Percentiles rank a stretch among this genome's conserved stretches.
These are phyloP conservation scores for Rhabdomys dilectus DNA, from an alignment of 2,113 vertebrate genomes.

Conservation along the genomic window DNA sequence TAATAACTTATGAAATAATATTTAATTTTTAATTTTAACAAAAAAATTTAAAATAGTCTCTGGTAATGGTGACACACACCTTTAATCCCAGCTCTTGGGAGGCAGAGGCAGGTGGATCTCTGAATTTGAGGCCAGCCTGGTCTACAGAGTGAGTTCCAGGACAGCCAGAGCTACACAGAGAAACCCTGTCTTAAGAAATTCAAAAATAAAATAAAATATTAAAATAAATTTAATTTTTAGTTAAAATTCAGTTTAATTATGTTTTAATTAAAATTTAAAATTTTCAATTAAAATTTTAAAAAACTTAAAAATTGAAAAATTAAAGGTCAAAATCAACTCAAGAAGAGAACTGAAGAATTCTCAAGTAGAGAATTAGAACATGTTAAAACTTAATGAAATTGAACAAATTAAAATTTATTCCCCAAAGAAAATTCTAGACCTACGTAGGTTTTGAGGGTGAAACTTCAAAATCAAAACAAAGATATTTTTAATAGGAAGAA, in stretches of 20 bases:
- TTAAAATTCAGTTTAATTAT: not conserved
- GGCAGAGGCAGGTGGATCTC: no score
- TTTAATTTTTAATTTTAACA: not conserved
- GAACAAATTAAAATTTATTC: not conserved
- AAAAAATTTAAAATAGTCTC: no score
- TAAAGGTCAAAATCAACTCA: not conserved
- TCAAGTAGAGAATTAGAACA: not conserved
- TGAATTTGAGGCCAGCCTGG: no score
- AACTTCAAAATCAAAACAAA: not conserved
- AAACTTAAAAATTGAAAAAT: not conserved
- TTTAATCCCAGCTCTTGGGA: no score
- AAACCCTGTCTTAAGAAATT: no score
- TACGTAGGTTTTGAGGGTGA: not conserved
- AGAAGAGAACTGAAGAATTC: no score
- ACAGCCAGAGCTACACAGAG: no score
- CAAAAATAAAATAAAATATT: no score
- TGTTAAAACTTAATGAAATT: not conserved
- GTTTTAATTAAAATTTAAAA: not conserved
- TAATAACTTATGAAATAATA: not conserved
- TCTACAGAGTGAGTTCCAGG: no score
- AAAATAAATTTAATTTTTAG: not conserved
- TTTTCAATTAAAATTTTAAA: not conserved
- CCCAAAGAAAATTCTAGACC: not conserved
- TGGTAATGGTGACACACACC: no score
- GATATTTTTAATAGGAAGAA: not conserved